These are phyloP conservation scores for Chelidonichthys spinosus DNA, from an alignment of 2,797 vertebrate genomes.

Conservation along the genomic window DNA sequence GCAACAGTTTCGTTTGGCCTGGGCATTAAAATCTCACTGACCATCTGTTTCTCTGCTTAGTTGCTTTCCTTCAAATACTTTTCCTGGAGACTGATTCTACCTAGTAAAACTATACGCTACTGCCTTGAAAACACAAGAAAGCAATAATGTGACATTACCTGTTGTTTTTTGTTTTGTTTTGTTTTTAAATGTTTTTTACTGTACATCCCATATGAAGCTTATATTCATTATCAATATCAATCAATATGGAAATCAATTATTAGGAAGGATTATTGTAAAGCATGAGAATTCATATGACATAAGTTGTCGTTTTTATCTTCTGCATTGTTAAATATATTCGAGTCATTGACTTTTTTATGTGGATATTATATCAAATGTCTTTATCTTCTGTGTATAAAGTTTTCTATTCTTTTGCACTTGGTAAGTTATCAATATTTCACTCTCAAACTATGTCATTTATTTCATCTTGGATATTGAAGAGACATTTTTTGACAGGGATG, in stretches of 20 bases:
- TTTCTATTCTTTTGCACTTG: neutral
- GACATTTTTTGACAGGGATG: neutral
- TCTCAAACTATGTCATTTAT: neutral
- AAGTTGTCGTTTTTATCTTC: too few relatives aligned
- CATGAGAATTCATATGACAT: too few relatives aligned
- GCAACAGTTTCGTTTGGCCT: conserved; percentile 84
- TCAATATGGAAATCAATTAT: neutral
- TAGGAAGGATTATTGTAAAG: neutral
- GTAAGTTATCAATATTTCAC: neutral
- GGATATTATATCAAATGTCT: neutral
- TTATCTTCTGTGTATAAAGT: neutral
- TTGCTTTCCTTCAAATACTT: conserved; percentile 68
- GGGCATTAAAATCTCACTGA: conserved; percentile 87
- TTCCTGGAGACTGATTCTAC: conserved; percentile 42
- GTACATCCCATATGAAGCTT: neutral
- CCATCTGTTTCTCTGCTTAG: conserved; percentile 88
- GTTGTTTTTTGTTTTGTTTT: neutral
- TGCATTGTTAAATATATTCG: too few relatives aligned
- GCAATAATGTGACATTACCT: neutral
- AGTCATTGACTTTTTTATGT: neutral
- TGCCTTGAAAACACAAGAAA: conserved; percentile 27
- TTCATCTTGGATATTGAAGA: neutral
- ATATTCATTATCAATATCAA: neutral
- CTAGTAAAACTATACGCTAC: neutral
- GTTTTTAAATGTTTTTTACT: neutral